Percentiles rank a stretch among this genome's conserved stretches.
Conservation (phyloP, 2,888 invertebrate species). For the Oscheius sp. region DNA sequence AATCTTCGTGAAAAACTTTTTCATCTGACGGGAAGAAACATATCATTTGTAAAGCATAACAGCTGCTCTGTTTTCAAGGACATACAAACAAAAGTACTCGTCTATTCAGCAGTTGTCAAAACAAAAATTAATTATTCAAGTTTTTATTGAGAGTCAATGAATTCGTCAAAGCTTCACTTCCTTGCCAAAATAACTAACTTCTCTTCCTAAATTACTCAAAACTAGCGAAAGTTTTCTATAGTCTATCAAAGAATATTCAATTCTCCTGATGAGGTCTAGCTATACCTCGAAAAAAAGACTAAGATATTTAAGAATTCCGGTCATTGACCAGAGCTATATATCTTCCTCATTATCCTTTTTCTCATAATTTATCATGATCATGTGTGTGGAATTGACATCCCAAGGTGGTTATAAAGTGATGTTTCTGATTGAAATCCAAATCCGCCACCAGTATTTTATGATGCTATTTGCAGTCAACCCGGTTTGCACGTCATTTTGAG, state of each 20-base stretch:
- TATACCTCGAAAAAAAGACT: too few relatives aligned
- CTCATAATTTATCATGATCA: background rate
- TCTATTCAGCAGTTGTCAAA: background rate
- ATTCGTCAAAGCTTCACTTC: too few relatives aligned
- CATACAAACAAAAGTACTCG: background rate
- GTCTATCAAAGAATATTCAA: background rate
- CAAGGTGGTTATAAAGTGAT: too few relatives aligned
- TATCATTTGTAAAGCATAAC: background rate
- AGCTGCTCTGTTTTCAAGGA: background rate
- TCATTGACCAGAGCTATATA: too few relatives aligned
- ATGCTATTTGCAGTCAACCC: background rate
- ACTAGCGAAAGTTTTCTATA: background rate
- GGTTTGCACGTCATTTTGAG: slow-evolving; percentile 12
- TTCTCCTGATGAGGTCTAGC: too few relatives aligned
- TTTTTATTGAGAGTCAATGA: too few relatives aligned
- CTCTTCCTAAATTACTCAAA: background rate
- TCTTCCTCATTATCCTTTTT: background rate
- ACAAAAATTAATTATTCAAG: too few relatives aligned
- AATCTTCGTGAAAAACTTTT: background rate
- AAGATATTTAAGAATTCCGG: too few relatives aligned
- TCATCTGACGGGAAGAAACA: background rate
- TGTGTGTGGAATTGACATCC: background rate
- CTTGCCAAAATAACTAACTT: too few relatives aligned
- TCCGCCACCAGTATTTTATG: background rate
- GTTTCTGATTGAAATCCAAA: background rate